Base-by-base conservation (phyloP, 2,888 invertebrate genomes). In the Lasioglossum figueresi region DNA sequence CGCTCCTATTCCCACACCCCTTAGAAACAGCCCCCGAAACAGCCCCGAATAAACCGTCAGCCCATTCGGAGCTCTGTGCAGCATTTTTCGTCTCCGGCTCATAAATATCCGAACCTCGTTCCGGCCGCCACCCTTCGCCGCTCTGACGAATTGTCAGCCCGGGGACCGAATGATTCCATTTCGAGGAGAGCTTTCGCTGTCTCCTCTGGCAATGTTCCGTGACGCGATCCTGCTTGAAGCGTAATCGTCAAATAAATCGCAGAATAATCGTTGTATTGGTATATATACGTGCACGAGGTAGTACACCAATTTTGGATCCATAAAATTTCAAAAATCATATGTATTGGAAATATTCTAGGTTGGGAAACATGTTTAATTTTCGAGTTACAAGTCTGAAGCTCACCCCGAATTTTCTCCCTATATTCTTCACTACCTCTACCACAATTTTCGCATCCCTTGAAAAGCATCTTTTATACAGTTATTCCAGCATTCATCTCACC, bases 31-130 rank as follows among this genome's bases (percentile, higher is more conserved):
- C n/a, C n/a, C n/a, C 23, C 23, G 52, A 76, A 37, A 72, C 68
- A n/a, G 14, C 37, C 10, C 31, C 40, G 82, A 82, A 73, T 82
- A 70, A 85, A 87, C 73, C 84, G 63, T 48, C 76, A 56, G 40
- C 73, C 68, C 40, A 19, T 83, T 63, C 63, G 31, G 5, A 75
- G 82, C 79, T 34, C 43, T 45, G 87, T 68, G 79, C 82, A 80
- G 76, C 81, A 88, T 88, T 87, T 85, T 82, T 85, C 88, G 76
- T 68, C 83, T 78, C 27, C 66, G 56, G 74, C 75, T 87, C 83
- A 78, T 89, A 87, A 86, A 82, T 88, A 89, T 89, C 83, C 83
- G 59, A 70, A 45, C 76, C 56, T 68, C 74, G 56, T 72, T 66
- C 72, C 72, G 31, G 34, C 43, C 8, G 31, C 19, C 59, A 19